These are phyloP conservation scores for Nymphalis urticae DNA, from an alignment of 2,888 invertebrate species.

Conservation along the genomic window DNA sequence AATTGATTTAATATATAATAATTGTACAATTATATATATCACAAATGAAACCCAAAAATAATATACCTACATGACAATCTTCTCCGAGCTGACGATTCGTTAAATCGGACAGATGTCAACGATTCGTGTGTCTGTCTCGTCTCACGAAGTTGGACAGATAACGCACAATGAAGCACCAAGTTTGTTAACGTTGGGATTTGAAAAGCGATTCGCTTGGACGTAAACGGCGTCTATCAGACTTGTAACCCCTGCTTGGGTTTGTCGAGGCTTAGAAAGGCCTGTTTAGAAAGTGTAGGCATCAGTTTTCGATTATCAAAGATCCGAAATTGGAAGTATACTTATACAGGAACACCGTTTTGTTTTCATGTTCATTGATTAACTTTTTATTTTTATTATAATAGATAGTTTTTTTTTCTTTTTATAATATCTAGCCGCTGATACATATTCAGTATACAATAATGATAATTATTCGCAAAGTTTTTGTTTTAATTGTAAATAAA, in stretches of 20 bases:
- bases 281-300: conserved; percentile 14
- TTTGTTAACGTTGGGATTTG: conserved; percentile 62
- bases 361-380: not conserved
- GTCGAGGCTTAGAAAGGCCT: conserved; percentile 16
- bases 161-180: conserved; percentile 65
- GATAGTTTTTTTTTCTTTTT: not conserved
- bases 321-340: not conserved
- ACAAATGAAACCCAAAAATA: not conserved
- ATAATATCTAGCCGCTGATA: not conserved
- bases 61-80: conserved; percentile 9
- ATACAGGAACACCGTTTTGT: not conserved
- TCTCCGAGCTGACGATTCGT: conserved; percentile 30
- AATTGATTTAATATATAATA: too few relatives aligned
- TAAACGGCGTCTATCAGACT: conserved; percentile 29
- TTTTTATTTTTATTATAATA: not conserved
- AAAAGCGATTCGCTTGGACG: conserved; percentile 49
- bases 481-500: too few relatives aligned
- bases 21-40: not conserved
- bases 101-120: conserved; percentile 42
- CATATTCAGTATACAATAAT: too few relatives aligned
- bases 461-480: too few relatives aligned
- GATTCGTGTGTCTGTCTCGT: conserved; percentile 47
- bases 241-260: conserved; percentile 31
- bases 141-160: conserved; percentile 67
- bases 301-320: conserved; percentile 5